Percentiles rank a stretch among this genome's conserved stretches.
These are phyloP conservation scores for Phengaris arion DNA, from an alignment of 2,888 invertebrate species.

Conservation along the genomic window DNA sequence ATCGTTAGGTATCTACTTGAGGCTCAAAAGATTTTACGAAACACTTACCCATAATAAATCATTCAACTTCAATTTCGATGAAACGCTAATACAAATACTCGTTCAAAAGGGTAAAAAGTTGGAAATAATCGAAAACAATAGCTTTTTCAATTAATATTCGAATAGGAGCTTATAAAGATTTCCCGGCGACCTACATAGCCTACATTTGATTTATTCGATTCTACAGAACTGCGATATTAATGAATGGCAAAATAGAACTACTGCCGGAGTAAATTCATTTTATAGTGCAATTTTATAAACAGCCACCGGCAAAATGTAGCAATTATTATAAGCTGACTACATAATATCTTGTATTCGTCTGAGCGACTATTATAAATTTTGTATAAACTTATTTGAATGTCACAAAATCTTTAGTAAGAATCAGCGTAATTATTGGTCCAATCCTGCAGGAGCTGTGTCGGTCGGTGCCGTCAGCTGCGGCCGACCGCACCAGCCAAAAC, in stretches of 20 bases:
- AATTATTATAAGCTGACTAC: neutral
- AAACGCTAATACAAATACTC: neutral
- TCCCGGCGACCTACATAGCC: conserved; percentile 4
- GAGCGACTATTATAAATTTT: too few relatives aligned
- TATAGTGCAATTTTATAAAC: neutral
- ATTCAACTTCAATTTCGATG: neutral
- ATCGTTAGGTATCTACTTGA: too few relatives aligned
- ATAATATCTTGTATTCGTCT: too few relatives aligned
- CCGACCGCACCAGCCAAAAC: neutral
- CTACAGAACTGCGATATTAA: conserved; percentile 3
- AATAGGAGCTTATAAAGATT: conserved; percentile 10
- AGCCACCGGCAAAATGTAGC: neutral
- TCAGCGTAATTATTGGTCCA: neutral
- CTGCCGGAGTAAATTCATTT: neutral
- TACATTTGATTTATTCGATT: neutral
- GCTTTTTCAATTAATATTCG: conserved; percentile 17
- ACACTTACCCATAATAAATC: neutral
- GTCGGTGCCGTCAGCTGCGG: neutral
- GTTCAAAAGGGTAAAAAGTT: conserved; percentile 2
- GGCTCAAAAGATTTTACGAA: neutral
- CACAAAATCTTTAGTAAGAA: neutral
- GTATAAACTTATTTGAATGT: neutral
- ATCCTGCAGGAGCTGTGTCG: neutral
- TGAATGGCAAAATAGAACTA: neutral
- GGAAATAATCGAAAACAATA: conserved; percentile 16